Conservation (phyloP, 2,113 vertebrate species). For the Orcinus orca region DNA sequence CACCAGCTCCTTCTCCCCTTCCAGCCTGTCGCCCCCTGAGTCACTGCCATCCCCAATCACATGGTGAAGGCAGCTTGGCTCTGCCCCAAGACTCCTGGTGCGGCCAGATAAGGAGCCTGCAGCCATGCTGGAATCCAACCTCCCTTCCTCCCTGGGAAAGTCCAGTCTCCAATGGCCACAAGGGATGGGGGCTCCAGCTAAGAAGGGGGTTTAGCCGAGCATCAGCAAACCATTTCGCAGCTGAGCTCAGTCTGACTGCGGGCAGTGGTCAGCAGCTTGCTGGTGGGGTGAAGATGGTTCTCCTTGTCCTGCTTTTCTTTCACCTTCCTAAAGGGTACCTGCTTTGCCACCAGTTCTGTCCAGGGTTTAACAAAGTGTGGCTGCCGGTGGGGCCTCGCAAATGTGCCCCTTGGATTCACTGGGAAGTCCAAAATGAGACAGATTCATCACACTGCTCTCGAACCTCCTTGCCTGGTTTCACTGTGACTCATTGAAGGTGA, state of each 20-base stretch:
- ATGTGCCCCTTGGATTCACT: background rate
- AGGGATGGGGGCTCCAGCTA: background rate
- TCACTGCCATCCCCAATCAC: background rate
- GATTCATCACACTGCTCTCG: background rate
- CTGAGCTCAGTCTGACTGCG: background rate
- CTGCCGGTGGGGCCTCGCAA: background rate
- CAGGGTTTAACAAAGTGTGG: background rate
- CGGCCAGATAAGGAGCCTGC: background rate
- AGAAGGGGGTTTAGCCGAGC: background rate
- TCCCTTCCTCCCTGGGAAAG: background rate
- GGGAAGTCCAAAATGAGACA: background rate
- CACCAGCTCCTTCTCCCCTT: background rate
- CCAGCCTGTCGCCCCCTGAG: background rate
- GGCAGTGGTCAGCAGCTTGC: no score
- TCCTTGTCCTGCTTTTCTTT: background rate
- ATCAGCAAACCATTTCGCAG: background rate
- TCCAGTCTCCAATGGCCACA: background rate
- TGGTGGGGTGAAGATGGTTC: background rate
- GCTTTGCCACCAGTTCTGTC: background rate
- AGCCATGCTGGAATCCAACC: background rate
- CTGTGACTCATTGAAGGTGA: slow-evolving; percentile 37
- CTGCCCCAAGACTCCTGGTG: background rate
- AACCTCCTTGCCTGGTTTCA: background rate
- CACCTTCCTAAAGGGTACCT: background rate
- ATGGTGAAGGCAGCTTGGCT: background rate